These are phyloP conservation scores for Helicoverpa assulta DNA, from an alignment of 2,888 invertebrate genomes.

Conservation along the genomic window DNA sequence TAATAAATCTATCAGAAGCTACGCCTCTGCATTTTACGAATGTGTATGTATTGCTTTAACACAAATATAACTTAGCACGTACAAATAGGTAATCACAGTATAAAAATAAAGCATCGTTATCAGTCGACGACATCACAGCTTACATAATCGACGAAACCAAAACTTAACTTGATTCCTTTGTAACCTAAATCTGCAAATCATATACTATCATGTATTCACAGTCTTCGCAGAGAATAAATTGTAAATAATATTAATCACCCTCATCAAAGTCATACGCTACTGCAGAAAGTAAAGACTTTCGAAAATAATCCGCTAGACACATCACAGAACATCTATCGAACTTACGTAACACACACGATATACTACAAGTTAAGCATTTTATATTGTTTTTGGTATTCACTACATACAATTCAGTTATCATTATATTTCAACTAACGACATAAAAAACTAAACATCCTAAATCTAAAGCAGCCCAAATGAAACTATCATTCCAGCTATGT, in stretches of 20 bases:
- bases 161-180: slow-evolving; percentile 73
- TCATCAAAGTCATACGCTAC: slow-evolving; percentile 46
- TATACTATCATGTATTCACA: slow-evolving; percentile 54
- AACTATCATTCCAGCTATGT: slow-evolving; percentile 44
- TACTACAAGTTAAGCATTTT: slow-evolving; percentile 58
- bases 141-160: slow-evolving; percentile 82
- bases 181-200: slow-evolving; percentile 65
- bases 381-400: slow-evolving; percentile 63
- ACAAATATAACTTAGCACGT: slow-evolving; percentile 81
- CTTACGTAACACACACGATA: slow-evolving; percentile 53
- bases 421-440: slow-evolving; percentile 46
- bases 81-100: slow-evolving; percentile 88
- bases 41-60: slow-evolving; percentile 76
- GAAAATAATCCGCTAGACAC: slow-evolving; percentile 55
- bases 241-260: slow-evolving; percentile 55
- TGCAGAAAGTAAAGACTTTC: slow-evolving; percentile 42
- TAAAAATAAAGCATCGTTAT: slow-evolving; percentile 89
- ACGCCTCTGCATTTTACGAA: slow-evolving; percentile 75
- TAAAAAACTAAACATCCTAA: slow-evolving; percentile 50
- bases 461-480: slow-evolving; percentile 55
- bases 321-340: slow-evolving; percentile 61
- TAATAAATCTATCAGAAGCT: slow-evolving; percentile 78
- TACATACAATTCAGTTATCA: slow-evolving; percentile 39
- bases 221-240: slow-evolving; percentile 55
- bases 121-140: slow-evolving; percentile 88